These are phyloP conservation scores for Trididemnum nubilum DNA, from an alignment of 23 tunicate species.

Conservation along the genomic window DNA sequence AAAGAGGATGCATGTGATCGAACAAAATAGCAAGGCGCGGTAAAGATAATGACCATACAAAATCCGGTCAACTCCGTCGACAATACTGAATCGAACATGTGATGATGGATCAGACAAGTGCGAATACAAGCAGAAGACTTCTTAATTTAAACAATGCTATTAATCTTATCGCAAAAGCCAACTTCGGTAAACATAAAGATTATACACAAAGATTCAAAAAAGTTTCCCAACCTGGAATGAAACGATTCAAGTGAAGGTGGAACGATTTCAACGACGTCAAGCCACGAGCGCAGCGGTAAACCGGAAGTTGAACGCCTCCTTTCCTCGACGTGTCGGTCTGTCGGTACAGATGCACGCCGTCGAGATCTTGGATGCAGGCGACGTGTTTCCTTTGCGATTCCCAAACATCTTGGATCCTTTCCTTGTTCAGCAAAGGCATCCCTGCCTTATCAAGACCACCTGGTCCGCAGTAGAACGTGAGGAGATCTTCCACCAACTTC, in stretches of 20 bases:
- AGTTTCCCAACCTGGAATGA: conserved; percentile 12
- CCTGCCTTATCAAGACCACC: not conserved
- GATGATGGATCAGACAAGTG: too few relatives aligned
- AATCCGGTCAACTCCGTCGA: too few relatives aligned
- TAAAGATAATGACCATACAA: too few relatives aligned
- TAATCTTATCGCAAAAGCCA: too few relatives aligned
- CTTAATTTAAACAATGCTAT: too few relatives aligned
- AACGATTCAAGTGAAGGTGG: conserved; percentile 1
- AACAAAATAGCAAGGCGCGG: not conserved
- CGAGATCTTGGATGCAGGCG: conserved; percentile 43
- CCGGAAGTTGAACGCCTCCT: conserved; percentile 26
- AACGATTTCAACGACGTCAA: conserved; percentile 14
- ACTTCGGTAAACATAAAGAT: too few relatives aligned
- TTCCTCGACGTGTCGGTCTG: conserved; percentile 21
- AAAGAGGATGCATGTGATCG: too few relatives aligned
- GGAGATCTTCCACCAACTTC: not conserved
- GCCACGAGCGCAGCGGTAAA: conserved; percentile 23
- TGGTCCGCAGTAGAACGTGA: not conserved
- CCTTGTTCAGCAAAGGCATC: not conserved
- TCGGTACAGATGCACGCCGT: not conserved
- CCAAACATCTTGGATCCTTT: not conserved
- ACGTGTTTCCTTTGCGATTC: conserved; percentile 35
- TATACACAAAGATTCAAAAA: too few relatives aligned
- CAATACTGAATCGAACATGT: too few relatives aligned
- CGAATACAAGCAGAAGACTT: too few relatives aligned